Base-by-base conservation (phyloP, 2,888 invertebrate species). In the Sussaba pulchella region DNA sequence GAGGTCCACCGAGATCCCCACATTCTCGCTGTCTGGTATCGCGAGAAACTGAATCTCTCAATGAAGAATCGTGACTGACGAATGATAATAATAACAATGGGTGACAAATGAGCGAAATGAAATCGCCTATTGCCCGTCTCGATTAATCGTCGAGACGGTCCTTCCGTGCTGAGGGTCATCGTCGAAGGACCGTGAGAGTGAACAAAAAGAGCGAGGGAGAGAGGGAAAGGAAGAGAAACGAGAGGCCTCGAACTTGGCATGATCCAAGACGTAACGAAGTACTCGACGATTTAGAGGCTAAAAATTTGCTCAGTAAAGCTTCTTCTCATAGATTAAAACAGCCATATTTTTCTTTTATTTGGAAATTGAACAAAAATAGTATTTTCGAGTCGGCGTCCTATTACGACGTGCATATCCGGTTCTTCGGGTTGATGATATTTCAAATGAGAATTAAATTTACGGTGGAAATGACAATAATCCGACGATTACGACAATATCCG, bases 231-330 rank as follows among this genome's bases (percentile, higher is more conserved):
- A 9, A 41, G 41, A 57, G 24, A 10, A 2, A 19, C 14, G 36
- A 59, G 45, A 64, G 52, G 52, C 72, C 63, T 72, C 54, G 52
- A 72, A 72, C 63, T 72, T 64, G 72, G 72, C 63, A 52, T 72
- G 41, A 26, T 17, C 24, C 39, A 43, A 54, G 72, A 14, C 17
- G 41, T 31, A 43, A 52, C 52, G 50, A 26, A 50, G 50, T 17
- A 72, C 24, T 43, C 3, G 19, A 39, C 21, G 52, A 70, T 43
- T 43, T 19, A 45, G 67, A 10, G 39, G 19, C 36, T 19, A 31
- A 57, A 70, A 70, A 70, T 57, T 43, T 41, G 24, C 26, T 54
- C 4, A 12, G 47, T 9, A 54, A 54, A 41, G 24, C 12, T 50
- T 54, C 6, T 26, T n/a, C 52, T 26, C 14, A 19, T 3, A 17